Percentiles rank a stretch among this genome's conserved stretches.
These are phyloP conservation scores for Cecidostiba fungosa DNA, from an alignment of 2,888 invertebrate species.

Conservation along the genomic window DNA sequence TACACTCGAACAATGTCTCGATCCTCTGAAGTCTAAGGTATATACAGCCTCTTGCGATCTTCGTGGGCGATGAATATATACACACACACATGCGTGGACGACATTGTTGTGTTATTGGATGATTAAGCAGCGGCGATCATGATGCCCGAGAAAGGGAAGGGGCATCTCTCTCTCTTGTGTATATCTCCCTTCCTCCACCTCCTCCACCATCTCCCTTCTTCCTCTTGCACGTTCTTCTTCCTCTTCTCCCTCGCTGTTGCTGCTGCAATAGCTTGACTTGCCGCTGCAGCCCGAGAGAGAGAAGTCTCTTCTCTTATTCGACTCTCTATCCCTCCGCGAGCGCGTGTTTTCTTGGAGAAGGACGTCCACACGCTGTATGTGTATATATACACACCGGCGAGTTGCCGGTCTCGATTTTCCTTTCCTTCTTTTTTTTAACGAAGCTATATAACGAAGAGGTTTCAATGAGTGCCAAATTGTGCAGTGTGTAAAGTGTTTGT, in stretches of 20 bases:
- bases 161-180: not conserved
- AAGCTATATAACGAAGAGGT: not conserved
- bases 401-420: not conserved
- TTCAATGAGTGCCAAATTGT: no score
- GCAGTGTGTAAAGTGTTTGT: no score
- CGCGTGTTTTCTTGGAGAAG: no score
- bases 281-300: slow-evolving; percentile 4
- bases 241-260: slow-evolving; percentile 1
- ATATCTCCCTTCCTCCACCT: slow-evolving; percentile 22
- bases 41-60: not conserved
- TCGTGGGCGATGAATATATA: slow-evolving; percentile 40
- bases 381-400: not conserved
- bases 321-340: slow-evolving; percentile 12
- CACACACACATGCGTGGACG: slow-evolving; percentile 13
- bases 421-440: not conserved
- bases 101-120: slow-evolving; percentile 61
- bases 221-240: not conserved
- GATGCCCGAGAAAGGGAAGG: not conserved
- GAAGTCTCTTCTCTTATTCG: slow-evolving; percentile 7
- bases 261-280: not conserved
- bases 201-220: slow-evolving; percentile 9
- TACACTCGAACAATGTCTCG: slow-evolving; percentile 23
- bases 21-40: not conserved
- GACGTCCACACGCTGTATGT: not conserved
- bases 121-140: slow-evolving; percentile 44